These are phyloP conservation scores for Periophthalmus modestus DNA, from an alignment of 2,113 vertebrate species.

Conservation along the genomic window DNA sequence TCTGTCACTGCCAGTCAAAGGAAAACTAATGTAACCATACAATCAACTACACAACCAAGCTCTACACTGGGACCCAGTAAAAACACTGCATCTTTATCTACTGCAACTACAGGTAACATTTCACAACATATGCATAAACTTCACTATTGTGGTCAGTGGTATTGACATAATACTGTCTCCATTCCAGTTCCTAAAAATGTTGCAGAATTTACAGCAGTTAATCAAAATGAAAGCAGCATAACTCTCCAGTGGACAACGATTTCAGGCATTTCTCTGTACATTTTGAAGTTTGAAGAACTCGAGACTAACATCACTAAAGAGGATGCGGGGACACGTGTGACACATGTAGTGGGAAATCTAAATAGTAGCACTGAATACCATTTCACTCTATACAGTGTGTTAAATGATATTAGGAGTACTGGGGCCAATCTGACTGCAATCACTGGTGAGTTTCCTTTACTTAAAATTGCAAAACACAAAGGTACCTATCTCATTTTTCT, in stretches of 20 bases:
- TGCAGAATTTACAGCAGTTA: fast-evolving
- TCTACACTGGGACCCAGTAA: no score
- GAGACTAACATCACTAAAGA: neutral
- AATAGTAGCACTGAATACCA: constrained; percentile 7
- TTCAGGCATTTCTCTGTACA: fast-evolving
- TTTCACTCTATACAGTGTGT: constrained; percentile 40
- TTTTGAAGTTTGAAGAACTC: fast-evolving
- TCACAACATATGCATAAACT: no score
- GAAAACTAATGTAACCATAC: no score
- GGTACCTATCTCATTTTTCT: no score
- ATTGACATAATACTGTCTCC: neutral
- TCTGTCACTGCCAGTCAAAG: neutral
- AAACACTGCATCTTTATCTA: no score
- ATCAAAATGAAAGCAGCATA: constrained; percentile 30
- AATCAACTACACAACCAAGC: no score
- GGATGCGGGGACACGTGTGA: neutral
- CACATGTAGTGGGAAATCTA: fast-evolving
- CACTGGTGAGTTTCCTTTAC: constrained; percentile 23
- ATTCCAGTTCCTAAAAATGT: constrained; percentile 21
- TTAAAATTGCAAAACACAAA: neutral
- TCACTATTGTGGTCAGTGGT: neutral
- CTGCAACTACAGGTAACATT: no score
- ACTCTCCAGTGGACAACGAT: constrained; percentile 34
- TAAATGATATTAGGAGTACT: constrained; percentile 8
- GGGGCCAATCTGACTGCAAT: neutral